Evolutionary conservation across 1,140 invertebrate genomes (phyloP), one percentile per base, ranked within the genome.

Genomic region (Microplitis demolitor): DNA sequence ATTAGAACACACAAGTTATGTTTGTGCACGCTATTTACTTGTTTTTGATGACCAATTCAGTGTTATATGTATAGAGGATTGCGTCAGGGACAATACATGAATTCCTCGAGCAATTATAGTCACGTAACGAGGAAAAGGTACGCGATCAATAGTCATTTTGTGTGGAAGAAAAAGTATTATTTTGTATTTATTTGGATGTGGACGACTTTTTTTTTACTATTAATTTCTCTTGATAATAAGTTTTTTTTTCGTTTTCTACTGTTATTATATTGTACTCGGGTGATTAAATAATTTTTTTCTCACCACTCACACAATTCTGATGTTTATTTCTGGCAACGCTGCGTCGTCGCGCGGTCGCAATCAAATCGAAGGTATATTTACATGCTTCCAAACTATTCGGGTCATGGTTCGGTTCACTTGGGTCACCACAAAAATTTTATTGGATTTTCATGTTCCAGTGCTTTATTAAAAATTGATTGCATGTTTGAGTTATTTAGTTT

Each of bases 321-420:
- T 39, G 50, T 67, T 67, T 67, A 67, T 67, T 67, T 67, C 66
- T 67, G 66, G 45, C 51, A 34, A 54, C 66, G 50, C 16, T 31
- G 66, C 39, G 14, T 24, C 53, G 16, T 14, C 60, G 60, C 35
- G 39, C 62, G 62, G 14, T 64, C 66, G 66, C 50, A 67, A 67
- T 67, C 66, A 67, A 67, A 67, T 67, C 66, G 50, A 67, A 53
- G 66, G 50, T 67, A 67, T 67, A 67, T 67, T 67, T 67, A 67
- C 50, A 50, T 50, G 39, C 50, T 13, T 67, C 66, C 63, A 50
- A 54, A 53, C 66, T 67, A 67, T 67, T 67, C 66, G 66, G 66
- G 66, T 54, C 66, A 67, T 50, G 33, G 66, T 67, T 67, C 53
- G 66, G 66, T 67, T 66, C 39, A 54, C 31, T 45, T 53, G 39